Conservation (phyloP, 2,888 invertebrate species). For the Allacma fusca region DNA sequence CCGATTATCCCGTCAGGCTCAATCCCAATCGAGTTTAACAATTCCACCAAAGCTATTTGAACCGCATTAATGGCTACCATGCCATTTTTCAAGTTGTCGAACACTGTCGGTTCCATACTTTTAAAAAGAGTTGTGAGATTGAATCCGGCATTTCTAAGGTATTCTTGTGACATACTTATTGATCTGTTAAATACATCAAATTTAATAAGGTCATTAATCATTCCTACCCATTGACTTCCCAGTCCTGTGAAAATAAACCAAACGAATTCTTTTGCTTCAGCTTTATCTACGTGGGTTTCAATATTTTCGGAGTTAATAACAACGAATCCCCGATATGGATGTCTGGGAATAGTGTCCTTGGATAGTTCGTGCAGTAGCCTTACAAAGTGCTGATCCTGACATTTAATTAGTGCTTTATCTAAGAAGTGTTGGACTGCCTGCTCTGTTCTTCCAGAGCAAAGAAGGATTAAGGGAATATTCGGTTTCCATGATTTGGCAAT, state of each 20-base stretch:
- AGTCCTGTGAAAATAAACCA: slow-evolving; percentile 71
- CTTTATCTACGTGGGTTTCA: background rate
- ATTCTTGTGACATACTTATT: slow-evolving; percentile 79
- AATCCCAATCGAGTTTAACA: slow-evolving; percentile 77
- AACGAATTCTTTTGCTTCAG: slow-evolving; percentile 62
- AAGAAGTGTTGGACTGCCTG: no score
- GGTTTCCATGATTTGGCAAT: no score
- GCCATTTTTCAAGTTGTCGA: slow-evolving; percentile 84
- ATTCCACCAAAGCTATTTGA: slow-evolving; percentile 86
- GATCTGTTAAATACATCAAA: slow-evolving; percentile 71
- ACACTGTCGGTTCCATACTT: slow-evolving; percentile 78
- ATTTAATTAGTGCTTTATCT: no score
- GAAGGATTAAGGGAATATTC: no score
- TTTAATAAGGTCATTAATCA: slow-evolving; percentile 67
- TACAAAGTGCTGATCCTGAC: background rate
- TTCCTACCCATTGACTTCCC: slow-evolving; percentile 71
- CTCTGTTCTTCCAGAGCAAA: no score
- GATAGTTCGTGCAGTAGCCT: slow-evolving; percentile 34
- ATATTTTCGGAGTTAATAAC: no score
- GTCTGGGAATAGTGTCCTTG: slow-evolving; percentile 10
- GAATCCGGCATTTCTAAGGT: slow-evolving; percentile 79
- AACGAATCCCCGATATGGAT: slow-evolving; percentile 31
- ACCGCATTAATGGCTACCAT: slow-evolving; percentile 90
- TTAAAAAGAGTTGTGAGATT: slow-evolving; percentile 83
- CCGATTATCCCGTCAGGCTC: slow-evolving; percentile 93